phyloP scores from a whole-genome alignment of 2,797 vertebrate species.

The Yasuhikotakia modesta region DNA sequence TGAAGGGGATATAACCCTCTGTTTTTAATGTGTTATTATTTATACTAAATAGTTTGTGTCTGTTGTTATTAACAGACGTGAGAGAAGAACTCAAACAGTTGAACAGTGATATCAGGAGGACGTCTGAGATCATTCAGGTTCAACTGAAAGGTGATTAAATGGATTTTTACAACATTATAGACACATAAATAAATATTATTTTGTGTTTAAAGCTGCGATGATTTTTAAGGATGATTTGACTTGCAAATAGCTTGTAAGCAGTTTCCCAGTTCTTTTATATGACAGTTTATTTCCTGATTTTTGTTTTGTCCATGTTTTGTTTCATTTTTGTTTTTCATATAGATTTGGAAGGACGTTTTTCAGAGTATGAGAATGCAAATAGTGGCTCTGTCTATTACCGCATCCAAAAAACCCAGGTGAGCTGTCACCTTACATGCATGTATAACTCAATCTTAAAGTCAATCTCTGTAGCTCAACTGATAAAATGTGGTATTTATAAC shows the following conservation, averaged over 20 bases:
- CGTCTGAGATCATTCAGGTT: constrained; percentile 58
- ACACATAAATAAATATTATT: no score
- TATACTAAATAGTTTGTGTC: no score
- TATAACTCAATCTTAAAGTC: background rate
- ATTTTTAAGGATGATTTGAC: background rate
- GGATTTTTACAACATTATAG: no score
- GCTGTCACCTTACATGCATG: background rate
- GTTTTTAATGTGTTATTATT: background rate
- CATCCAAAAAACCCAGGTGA: constrained; percentile 75
- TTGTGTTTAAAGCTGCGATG: background rate
- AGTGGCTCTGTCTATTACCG: constrained; percentile 66
- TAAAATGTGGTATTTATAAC: background rate
- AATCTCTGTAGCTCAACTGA: background rate
- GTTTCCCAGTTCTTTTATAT: background rate
- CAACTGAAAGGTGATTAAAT: constrained; percentile 67
- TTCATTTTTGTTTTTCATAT: background rate
- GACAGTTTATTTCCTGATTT: background rate
- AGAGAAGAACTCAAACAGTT: constrained; percentile 68
- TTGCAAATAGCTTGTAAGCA: constrained; percentile 3
- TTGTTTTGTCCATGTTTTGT: background rate
- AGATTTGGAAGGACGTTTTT: constrained; percentile 66
- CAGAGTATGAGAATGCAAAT: constrained; percentile 53
- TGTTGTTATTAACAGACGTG: constrained; percentile 52
- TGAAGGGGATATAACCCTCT: no score
- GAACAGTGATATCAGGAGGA: constrained; percentile 66